phyloP scores from a whole-genome alignment of 2,113 vertebrate genomes.

The Desmodus rotundus region DNA sequence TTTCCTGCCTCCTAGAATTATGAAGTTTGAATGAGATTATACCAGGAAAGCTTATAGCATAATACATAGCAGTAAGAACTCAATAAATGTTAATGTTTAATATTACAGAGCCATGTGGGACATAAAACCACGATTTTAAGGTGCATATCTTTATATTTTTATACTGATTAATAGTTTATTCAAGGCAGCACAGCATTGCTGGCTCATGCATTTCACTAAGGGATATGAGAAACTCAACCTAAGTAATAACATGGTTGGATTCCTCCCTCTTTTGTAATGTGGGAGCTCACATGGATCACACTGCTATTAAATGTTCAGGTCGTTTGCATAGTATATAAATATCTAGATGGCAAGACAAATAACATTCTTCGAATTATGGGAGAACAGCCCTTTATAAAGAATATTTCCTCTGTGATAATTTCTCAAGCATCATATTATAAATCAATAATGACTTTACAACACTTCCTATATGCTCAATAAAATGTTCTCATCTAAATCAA shows the following conservation, averaged over 20 bases:
- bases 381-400: neutral
- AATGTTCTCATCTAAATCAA: neutral
- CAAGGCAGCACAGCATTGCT: neutral
- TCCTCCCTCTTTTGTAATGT: neutral
- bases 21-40: constrained; percentile 10
- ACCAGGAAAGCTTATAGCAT: neutral
- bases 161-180: constrained; percentile 25
- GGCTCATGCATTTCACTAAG: constrained; percentile 18
- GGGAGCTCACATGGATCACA: neutral
- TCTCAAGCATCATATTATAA: neutral
- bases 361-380: neutral
- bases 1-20: neutral
- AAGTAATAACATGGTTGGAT: constrained; percentile 27
- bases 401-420: neutral
- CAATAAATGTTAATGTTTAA: neutral
- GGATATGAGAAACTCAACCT: neutral
- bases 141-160: neutral
- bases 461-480: neutral
- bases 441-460: neutral
- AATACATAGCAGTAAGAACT: neutral
- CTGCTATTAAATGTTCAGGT: neutral
- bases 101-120: neutral
- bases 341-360: constrained; percentile 10
- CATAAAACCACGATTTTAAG: neutral
- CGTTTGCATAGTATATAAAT: neutral